These are phyloP conservation scores for Rallus crepitans DNA, from an alignment of 2,797 vertebrate genomes.

Conservation along the genomic window DNA sequence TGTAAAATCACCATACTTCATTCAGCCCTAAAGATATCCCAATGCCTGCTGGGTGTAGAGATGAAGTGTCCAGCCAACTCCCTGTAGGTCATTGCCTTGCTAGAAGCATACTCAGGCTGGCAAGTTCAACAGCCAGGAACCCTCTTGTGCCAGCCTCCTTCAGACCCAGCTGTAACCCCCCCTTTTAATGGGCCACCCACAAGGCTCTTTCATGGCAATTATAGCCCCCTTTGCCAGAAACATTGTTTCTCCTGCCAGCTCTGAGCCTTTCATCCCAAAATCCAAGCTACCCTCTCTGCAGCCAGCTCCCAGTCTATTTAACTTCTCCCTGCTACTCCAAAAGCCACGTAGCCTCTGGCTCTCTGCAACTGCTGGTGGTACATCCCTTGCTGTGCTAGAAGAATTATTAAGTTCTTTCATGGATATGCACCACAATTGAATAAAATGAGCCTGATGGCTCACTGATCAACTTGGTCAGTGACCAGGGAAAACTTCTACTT, in stretches of 20 bases:
- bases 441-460: background rate
- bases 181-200: slow-evolving; percentile 48
- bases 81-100: slow-evolving; percentile 23
- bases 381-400: slow-evolving; percentile 1
- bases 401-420: background rate
- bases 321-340: slow-evolving; percentile 36
- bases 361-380: background rate
- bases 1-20: background rate
- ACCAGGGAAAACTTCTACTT: background rate
- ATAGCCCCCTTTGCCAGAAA: slow-evolving; percentile 33
- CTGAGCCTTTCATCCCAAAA: slow-evolving; percentile 54
- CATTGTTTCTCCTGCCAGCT: slow-evolving; percentile 30
- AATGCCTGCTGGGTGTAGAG: background rate
- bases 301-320: slow-evolving; percentile 28
- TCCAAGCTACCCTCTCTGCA: slow-evolving; percentile 6
- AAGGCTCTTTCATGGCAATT: slow-evolving; percentile 53
- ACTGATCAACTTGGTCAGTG: background rate
- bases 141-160: slow-evolving; percentile 36
- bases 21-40: background rate
- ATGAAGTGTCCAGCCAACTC: background rate
- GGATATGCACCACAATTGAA: background rate
- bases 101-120: slow-evolving; percentile 17
- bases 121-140: slow-evolving; percentile 4
- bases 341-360: slow-evolving; percentile 44
- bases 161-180: background rate